Base-by-base conservation (phyloP, 1,140 invertebrate species). In the Doryteuthis pealeii region DNA sequence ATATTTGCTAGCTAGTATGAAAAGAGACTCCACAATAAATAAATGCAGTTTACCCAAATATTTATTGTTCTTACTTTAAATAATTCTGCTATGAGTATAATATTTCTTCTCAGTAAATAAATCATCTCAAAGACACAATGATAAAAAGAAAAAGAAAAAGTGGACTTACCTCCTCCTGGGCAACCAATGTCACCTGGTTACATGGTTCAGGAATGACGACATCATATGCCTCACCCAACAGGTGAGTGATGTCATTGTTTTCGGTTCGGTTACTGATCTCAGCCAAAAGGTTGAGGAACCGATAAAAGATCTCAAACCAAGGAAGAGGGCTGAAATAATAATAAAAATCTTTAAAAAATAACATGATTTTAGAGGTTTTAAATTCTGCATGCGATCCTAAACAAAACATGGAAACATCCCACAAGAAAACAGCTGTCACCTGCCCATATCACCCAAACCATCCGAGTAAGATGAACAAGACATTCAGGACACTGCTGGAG, bases 231-330 rank as follows among this genome's bases (percentile, higher is more conserved):
- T 90, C 89, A 77, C 91, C 88, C 62, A 95, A 88, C 85, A 94
- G 93, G 76, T 89, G 87, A 75, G 89, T 89, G 73, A 92, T 81
- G 82, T 90, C 88, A 80, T 89, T 85, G 49, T 82, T 78, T 43
- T 84, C 82, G 31, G 89, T 80, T 78, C 89, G 81, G 78, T 89
- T 89, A 65, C 89, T 90, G 74, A 92, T 86, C 71, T 92, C 90
- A 62, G 91, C 89, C 78, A 92, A 89, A 73, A 90, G 86, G 85
- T 93, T 86, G n/a, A 90, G 82, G 30, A 90, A 76, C 70, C 94
- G 95, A 86, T 96, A 96, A 90, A 98, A 98, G 80, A 93, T 93
- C 89, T 97, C 95, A 87, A 97, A 96, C 96, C 96, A 98, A 77
- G 96, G 96, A 79, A 98, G 89, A 86, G 93, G 94, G 82, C 95